phyloP scores from a whole-genome alignment of 2,113 vertebrate genomes.

The Corynorhinus townsendii region DNA sequence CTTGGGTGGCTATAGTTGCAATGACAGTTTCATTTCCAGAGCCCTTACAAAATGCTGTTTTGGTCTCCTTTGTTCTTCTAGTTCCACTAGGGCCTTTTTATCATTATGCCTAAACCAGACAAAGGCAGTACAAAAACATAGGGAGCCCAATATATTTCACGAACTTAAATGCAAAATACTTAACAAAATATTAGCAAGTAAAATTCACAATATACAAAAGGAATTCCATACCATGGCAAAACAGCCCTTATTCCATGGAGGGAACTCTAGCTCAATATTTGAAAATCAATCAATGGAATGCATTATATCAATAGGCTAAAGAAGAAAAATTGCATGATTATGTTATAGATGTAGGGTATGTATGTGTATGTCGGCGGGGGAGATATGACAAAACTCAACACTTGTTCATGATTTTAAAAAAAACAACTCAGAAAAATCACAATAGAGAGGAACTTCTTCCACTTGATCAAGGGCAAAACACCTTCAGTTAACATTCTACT shows the following conservation, averaged over 20 bases:
- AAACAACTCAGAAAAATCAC: neutral
- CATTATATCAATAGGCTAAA: neutral
- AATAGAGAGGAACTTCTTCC: neutral
- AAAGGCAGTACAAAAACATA: neutral
- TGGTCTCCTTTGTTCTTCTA: neutral
- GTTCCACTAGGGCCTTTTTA: neutral
- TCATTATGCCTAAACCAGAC: neutral
- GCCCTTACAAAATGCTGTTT: neutral
- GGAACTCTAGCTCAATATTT: neutral
- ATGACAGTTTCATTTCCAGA: neutral
- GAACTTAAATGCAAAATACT: neutral
- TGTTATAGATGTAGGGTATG: neutral
- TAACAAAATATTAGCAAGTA: neutral
- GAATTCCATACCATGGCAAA: neutral
- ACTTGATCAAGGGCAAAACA: neutral
- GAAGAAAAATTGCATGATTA: neutral
- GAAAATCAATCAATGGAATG: neutral
- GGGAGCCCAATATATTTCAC: neutral
- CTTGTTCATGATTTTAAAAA: neutral
- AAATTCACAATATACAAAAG: neutral
- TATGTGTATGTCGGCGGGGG: too few species aligned
- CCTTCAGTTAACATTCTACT: neutral
- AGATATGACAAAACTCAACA: neutral
- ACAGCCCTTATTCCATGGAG: neutral
- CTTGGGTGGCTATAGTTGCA: neutral